A percentile compares a stretch with the other conserved stretches of the same genome.
These are phyloP conservation scores for Erebia palarica DNA, from an alignment of 2,888 invertebrate genomes.

Conservation along the genomic window DNA sequence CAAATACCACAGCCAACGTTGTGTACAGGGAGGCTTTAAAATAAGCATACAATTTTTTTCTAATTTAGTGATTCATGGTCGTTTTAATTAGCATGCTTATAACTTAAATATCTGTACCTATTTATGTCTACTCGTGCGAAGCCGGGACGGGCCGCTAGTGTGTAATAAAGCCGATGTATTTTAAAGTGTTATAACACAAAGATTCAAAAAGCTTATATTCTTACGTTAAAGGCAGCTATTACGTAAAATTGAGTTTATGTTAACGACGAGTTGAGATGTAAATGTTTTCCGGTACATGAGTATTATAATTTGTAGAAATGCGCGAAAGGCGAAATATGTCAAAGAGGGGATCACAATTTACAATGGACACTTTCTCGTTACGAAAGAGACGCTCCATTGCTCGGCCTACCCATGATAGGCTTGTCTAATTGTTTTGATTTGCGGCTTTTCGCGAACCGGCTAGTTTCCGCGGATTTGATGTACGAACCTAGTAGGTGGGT, in stretches of 20 bases:
- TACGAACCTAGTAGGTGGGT: neutral
- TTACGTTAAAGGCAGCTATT: constrained; percentile 7
- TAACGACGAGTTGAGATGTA: constrained; percentile 15
- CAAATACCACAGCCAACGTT: too few relatives aligned
- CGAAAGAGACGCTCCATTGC: constrained; percentile 52
- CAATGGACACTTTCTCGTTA: constrained; percentile 71
- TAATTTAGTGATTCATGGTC: too few relatives aligned
- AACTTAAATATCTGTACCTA: too few relatives aligned
- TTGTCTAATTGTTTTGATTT: constrained; percentile 46
- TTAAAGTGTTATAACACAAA: neutral
- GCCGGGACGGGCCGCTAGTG: too few relatives aligned
- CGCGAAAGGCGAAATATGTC: constrained; percentile 41
- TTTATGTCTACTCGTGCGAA: too few relatives aligned
- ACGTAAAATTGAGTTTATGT: constrained; percentile 32
- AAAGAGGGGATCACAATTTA: constrained; percentile 44
- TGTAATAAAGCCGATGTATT: neutral
- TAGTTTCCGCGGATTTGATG: neutral
- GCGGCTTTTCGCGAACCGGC: constrained; percentile 25
- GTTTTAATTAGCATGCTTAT: too few relatives aligned
- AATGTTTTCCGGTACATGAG: constrained; percentile 35
- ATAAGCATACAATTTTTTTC: too few relatives aligned
- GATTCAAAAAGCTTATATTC: neutral
- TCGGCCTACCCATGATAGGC: constrained; percentile 53
- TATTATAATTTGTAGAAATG: constrained; percentile 37
- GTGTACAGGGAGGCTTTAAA: too few relatives aligned